Evolutionary conservation across 2,113 vertebrate genomes (phyloP).

Genomic region (Perccottus glenii): DNA sequence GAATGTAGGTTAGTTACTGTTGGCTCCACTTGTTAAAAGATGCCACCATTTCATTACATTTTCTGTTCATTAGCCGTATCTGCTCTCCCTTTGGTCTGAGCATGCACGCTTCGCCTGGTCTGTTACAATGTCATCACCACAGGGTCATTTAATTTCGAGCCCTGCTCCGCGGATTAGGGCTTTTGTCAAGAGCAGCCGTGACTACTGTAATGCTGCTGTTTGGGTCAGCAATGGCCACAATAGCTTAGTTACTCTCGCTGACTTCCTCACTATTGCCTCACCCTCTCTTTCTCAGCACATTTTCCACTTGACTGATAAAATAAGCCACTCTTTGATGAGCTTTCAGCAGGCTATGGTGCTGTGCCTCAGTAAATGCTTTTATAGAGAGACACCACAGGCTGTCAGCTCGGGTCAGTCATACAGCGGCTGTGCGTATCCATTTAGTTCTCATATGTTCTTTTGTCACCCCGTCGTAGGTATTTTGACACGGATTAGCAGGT

Average conservation of each 20-base stretch:
- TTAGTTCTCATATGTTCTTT: slow-evolving; percentile 23
- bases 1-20: slow-evolving; percentile 18
- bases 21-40: slow-evolving; percentile 38
- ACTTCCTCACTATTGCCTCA: slow-evolving; percentile 65
- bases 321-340: slow-evolving; percentile 77
- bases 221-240: slow-evolving; percentile 71
- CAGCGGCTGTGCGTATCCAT: slow-evolving; percentile 24
- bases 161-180: slow-evolving; percentile 60
- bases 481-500: slow-evolving; percentile 21
- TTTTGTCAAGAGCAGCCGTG: slow-evolving; percentile 61
- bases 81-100: slow-evolving; percentile 46
- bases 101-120: slow-evolving; percentile 40
- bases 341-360: slow-evolving; percentile 55
- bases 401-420: slow-evolving; percentile 68
- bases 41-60: slow-evolving; percentile 43
- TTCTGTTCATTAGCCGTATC: slow-evolving; percentile 63
- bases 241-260: slow-evolving; percentile 67
- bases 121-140: slow-evolving; percentile 54
- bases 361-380: slow-evolving; percentile 69
- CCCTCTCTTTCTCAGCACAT: slow-evolving; percentile 73
- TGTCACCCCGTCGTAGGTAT: slow-evolving; percentile 23
- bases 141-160: slow-evolving; percentile 62
- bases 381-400: slow-evolving; percentile 69
- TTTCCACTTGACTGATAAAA: slow-evolving; percentile 79
- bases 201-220: slow-evolving; percentile 65